A percentile compares a stretch with the other conserved stretches of the same genome.
Evolutionary conservation across 2,888 invertebrate genomes (phyloP).

Genomic region (Eurytoma californica): DNA sequence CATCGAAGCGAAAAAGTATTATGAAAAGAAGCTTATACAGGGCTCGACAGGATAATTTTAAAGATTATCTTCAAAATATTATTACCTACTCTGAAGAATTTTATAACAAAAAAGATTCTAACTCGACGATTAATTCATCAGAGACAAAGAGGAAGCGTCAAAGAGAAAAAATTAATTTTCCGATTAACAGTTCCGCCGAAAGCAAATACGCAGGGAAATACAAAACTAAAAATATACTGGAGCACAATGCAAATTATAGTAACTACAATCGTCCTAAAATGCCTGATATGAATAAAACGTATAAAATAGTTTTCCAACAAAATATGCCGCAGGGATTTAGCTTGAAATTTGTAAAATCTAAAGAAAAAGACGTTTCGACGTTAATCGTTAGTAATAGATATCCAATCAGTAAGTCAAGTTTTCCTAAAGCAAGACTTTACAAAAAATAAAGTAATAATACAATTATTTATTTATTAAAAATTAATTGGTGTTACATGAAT

Average conservation of each 20-base stretch:
- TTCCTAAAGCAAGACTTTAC: neutral
- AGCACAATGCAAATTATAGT: neutral
- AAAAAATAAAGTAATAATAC: conserved; percentile 36
- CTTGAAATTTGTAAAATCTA: conserved; percentile 31
- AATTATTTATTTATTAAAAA: conserved; percentile 60
- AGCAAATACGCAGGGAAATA: neutral
- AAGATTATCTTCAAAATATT: conserved; percentile 24
- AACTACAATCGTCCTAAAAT: conserved; percentile 7
- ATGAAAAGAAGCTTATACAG: no score
- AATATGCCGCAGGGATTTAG: conserved; percentile 15
- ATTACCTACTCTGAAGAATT: conserved; percentile 5
- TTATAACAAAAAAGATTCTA: no score
- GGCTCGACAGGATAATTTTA: no score
- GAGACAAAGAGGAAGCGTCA: no score
- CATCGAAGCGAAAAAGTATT: no score
- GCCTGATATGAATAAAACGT: conserved; percentile 43
- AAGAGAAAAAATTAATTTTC: no score
- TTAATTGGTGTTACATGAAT: conserved; percentile 57
- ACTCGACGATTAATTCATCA: no score
- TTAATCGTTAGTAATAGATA: neutral
- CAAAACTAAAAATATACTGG: conserved; percentile 2
- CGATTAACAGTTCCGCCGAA: no score
- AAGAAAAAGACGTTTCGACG: conserved; percentile 17
- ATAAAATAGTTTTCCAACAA: conserved; percentile 43
- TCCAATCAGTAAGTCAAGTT: neutral